These are phyloP conservation scores for Prosapia bicincta DNA, from an alignment of 2,888 invertebrate species.

Conservation along the genomic window DNA sequence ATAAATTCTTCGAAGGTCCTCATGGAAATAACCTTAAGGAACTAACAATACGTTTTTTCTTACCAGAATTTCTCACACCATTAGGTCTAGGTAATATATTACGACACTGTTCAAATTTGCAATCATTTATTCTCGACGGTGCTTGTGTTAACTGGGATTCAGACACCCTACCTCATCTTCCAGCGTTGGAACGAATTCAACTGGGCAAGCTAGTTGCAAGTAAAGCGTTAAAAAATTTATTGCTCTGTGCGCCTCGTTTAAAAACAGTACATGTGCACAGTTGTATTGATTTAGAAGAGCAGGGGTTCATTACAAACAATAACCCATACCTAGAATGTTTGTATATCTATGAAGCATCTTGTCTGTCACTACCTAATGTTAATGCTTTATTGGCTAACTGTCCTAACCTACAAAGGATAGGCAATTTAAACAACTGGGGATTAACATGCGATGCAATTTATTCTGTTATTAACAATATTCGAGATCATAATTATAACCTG, in stretches of 20 bases:
- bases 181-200: slow-evolving; percentile 44
- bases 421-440: slow-evolving; percentile 48
- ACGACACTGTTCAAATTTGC: slow-evolving; percentile 44
- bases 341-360: slow-evolving; percentile 47
- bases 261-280: slow-evolving; percentile 46
- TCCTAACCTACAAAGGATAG: slow-evolving; percentile 44
- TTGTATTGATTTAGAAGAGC: slow-evolving; percentile 46
- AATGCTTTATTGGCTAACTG: slow-evolving; percentile 45
- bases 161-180: slow-evolving; percentile 41
- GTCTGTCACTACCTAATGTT: slow-evolving; percentile 44
- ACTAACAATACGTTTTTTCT: slow-evolving; percentile 44
- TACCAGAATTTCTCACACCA: slow-evolving; percentile 42
- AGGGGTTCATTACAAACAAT: slow-evolving; percentile 32
- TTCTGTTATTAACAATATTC: slow-evolving; percentile 39
- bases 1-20: slow-evolving; percentile 44
- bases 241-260: slow-evolving; percentile 44
- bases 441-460: slow-evolving; percentile 18
- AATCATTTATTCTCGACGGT: slow-evolving; percentile 44
- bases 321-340: slow-evolving; percentile 42
- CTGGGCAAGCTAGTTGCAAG: slow-evolving; percentile 45
- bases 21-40: slow-evolving; percentile 44
- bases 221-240: slow-evolving; percentile 43
- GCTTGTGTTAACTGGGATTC: slow-evolving; percentile 44
- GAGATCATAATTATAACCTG: slow-evolving; percentile 46
- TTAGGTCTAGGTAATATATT: slow-evolving; percentile 45